phyloP scores from a whole-genome alignment of 1,140 invertebrate genomes.

The Penaeus vannamei region DNA sequence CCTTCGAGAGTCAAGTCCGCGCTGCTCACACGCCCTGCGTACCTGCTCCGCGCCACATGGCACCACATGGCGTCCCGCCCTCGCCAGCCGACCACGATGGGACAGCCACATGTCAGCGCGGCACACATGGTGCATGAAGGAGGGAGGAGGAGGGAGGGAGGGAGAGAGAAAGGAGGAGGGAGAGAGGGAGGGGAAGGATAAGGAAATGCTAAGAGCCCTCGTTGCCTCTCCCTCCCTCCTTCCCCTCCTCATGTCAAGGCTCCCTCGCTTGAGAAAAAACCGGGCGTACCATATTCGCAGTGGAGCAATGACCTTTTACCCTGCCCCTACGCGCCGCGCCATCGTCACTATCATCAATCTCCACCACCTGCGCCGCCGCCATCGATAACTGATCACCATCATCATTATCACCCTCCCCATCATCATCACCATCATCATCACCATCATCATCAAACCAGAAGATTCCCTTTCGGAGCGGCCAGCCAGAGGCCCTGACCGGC shows the following conservation, averaged over 20 bases:
- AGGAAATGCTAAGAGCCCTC: not conserved
- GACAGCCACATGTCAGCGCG: no score
- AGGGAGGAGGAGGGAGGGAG: not conserved
- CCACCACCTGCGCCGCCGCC: not conserved
- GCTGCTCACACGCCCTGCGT: no score
- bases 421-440: not conserved
- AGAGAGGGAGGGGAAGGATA: not conserved
- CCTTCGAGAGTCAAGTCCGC: no score
- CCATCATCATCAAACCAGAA: no score
- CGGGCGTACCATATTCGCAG: no score
- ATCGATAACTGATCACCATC: not conserved
- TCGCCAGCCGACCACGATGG: no score
- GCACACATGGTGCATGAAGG: not conserved
- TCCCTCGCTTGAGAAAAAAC: no score
- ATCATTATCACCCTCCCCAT: not conserved
- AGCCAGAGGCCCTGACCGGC: no score
- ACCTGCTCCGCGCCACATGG: no score
- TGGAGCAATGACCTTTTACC: not conserved
- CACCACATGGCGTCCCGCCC: no score
- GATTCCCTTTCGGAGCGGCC: no score
- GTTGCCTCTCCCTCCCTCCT: not conserved
- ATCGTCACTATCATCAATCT: not conserved
- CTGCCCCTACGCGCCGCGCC: not conserved
- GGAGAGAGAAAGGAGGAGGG: not conserved
- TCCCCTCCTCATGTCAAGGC: not conserved